A percentile compares a stretch with the other conserved stretches of the same genome.
Evolutionary conservation across 2,888 invertebrate genomes (phyloP).

Genomic region (Coelogynopora nodosa): DNA sequence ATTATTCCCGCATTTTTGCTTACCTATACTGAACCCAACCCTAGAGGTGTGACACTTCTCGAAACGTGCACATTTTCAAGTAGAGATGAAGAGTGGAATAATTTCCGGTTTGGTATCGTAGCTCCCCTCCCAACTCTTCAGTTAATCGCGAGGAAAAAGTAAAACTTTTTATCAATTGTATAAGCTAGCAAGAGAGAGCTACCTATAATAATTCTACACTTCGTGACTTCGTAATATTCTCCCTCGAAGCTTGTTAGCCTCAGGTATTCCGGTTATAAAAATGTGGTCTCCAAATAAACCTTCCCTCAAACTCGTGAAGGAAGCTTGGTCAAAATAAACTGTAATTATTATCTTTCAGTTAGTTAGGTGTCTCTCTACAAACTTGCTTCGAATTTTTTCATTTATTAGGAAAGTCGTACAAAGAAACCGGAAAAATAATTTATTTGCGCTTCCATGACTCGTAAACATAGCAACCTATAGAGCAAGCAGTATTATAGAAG

Average conservation of each 20-base stretch:
- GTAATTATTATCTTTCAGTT: background rate
- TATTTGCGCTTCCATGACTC: background rate
- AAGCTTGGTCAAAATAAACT: background rate
- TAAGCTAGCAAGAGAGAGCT: background rate
- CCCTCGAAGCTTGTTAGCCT: background rate
- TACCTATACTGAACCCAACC: background rate
- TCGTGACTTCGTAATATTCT: background rate
- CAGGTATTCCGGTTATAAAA: background rate
- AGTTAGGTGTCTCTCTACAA: background rate
- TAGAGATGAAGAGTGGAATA: background rate
- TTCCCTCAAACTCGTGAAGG: background rate
- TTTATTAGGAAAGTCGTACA: background rate
- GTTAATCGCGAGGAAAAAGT: background rate
- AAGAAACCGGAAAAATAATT: background rate
- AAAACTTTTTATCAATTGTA: background rate
- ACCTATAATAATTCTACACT: no score
- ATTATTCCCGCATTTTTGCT: background rate
- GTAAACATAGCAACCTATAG: background rate
- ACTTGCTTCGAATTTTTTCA: background rate
- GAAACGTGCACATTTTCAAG: background rate
- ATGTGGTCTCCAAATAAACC: background rate
- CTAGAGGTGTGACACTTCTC: background rate
- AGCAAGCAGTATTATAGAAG: no score
- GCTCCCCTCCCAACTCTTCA: background rate
- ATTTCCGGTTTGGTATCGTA: background rate